Evolutionary conservation across 1,140 invertebrate genomes (phyloP).

Genomic region (Galendromus occidentalis): DNA sequence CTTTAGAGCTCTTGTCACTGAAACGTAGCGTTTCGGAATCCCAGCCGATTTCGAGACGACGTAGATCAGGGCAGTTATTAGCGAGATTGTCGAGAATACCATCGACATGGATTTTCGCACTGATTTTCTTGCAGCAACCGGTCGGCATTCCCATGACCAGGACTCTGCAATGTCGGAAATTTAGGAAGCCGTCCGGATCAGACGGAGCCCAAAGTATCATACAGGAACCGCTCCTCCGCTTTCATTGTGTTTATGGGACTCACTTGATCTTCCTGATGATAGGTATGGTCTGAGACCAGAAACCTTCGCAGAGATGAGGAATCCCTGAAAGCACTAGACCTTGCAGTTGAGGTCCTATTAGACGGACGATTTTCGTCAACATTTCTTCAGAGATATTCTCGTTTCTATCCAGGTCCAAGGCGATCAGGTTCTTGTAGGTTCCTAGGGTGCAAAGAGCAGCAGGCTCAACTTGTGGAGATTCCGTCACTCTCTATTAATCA

Average conservation of each 20-base stretch:
- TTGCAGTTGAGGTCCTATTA: slow-evolving; percentile 63
- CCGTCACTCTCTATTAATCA: slow-evolving; percentile 20
- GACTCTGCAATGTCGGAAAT: slow-evolving; percentile 41
- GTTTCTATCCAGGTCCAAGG: slow-evolving; percentile 77
- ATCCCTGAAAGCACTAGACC: slow-evolving; percentile 80
- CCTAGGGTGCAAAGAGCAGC: slow-evolving; percentile 51
- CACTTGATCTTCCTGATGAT: slow-evolving; percentile 74
- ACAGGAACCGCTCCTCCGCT: slow-evolving; percentile 7
- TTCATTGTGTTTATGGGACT: too few relatives aligned
- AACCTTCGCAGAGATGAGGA: slow-evolving; percentile 88
- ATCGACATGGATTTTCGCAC: slow-evolving; percentile 57
- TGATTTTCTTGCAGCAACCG: slow-evolving; percentile 80
- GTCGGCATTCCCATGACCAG: slow-evolving; percentile 91
- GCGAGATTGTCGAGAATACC: slow-evolving; percentile 93
- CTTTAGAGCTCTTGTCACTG: slow-evolving; percentile 81
- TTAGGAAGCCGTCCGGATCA: slow-evolving; percentile 1
- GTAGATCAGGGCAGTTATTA: slow-evolving; percentile 65
- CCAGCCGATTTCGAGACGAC: slow-evolving; percentile 86
- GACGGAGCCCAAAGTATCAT: slow-evolving; percentile 3
- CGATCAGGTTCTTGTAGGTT: slow-evolving; percentile 60
- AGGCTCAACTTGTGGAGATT: neutral
- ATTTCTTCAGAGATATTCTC: slow-evolving; percentile 84
- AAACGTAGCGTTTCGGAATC: slow-evolving; percentile 93
- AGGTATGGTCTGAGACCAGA: slow-evolving; percentile 79
- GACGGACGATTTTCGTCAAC: slow-evolving; percentile 68